These are phyloP conservation scores for Dicerorhinus sumatrensis DNA, from an alignment of 2,113 vertebrate species.

Conservation along the genomic window DNA sequence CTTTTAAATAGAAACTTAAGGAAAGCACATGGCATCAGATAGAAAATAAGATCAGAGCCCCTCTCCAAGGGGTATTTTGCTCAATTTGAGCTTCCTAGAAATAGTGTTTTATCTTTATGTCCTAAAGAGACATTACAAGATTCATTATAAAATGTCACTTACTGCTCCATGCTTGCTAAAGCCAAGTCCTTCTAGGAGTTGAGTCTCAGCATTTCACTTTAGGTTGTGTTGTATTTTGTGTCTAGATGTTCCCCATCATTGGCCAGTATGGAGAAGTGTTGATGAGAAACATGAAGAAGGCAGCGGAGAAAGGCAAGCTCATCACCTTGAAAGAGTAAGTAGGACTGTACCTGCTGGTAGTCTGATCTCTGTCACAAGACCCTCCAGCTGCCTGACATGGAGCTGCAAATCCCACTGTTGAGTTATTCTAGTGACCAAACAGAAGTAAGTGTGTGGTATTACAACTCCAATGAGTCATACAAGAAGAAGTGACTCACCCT, in stretches of 20 bases:
- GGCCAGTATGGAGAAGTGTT: constrained; percentile 85
- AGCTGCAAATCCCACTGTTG: neutral
- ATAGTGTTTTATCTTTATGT: neutral
- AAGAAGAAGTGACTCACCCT: fast-evolving
- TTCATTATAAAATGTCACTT: neutral
- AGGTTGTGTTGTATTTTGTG: constrained; percentile 30
- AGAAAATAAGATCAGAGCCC: neutral
- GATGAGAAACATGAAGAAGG: constrained; percentile 85
- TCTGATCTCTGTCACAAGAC: neutral
- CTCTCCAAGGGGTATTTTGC: neutral
- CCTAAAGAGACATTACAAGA: neutral
- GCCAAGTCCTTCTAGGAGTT: neutral
- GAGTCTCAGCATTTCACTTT: neutral
- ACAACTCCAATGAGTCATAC: constrained; percentile 69
- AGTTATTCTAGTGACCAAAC: neutral
- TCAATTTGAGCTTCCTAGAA: neutral
- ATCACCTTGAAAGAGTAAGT: constrained; percentile 89
- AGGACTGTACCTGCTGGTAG: neutral
- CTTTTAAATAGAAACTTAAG: neutral
- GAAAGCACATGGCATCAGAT: neutral
- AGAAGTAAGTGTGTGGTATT: neutral
- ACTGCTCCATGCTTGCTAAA: neutral
- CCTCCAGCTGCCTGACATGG: neutral
- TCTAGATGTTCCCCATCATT: constrained; percentile 91
- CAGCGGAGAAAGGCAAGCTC: constrained; percentile 82